Conservation (phyloP, 1,140 invertebrate species). For the Lepidurus couesii region DNA sequence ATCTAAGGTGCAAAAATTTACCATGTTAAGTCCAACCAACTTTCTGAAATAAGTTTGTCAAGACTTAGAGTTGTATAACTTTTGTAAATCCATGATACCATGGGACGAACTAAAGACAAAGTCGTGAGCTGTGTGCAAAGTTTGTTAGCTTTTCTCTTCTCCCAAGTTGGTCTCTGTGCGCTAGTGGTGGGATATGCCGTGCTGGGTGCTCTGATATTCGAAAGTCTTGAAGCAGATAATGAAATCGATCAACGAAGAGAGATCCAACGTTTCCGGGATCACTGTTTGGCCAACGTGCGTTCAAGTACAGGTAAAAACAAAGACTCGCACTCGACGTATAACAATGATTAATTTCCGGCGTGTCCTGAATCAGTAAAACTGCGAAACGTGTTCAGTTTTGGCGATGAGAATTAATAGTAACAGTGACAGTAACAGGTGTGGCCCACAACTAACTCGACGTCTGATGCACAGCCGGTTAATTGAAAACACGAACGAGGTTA, state of each 20-base stretch:
- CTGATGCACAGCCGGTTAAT: too few relatives aligned
- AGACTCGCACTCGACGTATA: background rate
- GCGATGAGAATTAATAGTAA: too few relatives aligned
- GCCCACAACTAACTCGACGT: too few relatives aligned
- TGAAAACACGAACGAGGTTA: background rate
- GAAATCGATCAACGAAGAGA: slow-evolving; percentile 41
- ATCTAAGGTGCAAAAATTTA: too few relatives aligned
- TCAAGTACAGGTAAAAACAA: slow-evolving; percentile 43
- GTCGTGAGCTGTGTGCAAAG: slow-evolving; percentile 39
- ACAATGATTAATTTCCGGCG: too few relatives aligned
- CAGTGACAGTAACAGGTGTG: too few relatives aligned
- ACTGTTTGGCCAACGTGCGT: slow-evolving; percentile 45
- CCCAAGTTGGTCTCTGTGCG: slow-evolving; percentile 56
- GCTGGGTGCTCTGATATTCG: slow-evolving; percentile 57
- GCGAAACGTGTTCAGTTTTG: too few relatives aligned
- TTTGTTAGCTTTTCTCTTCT: slow-evolving; percentile 51
- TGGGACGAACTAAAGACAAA: slow-evolving; percentile 14
- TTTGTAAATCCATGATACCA: background rate
- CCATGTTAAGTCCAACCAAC: too few relatives aligned
- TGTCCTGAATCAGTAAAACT: too few relatives aligned
- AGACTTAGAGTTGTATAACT: too few relatives aligned
- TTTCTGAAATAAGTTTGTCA: too few relatives aligned
- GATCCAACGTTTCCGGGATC: slow-evolving; percentile 37
- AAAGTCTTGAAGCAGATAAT: slow-evolving; percentile 50
- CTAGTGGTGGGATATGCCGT: slow-evolving; percentile 59